Evolutionary conservation across 2,888 invertebrate species (phyloP).

Genomic region (Diploptera punctata): DNA sequence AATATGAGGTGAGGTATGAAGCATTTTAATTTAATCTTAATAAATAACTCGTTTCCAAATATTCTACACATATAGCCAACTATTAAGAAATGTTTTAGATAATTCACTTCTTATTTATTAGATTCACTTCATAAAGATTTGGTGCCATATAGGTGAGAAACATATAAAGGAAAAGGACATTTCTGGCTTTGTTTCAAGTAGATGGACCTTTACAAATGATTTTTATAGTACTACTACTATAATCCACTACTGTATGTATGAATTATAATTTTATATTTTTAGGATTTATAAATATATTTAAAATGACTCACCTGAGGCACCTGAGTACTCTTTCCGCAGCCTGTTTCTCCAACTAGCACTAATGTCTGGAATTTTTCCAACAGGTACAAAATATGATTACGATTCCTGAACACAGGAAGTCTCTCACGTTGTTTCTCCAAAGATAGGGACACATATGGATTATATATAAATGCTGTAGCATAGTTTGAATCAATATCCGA

Average conservation of each 20-base stretch:
- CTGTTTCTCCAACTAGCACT: slow-evolving; percentile 92
- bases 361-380: slow-evolving; percentile 90
- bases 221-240: too few species aligned
- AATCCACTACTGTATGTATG: too few species aligned
- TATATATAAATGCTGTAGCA: slow-evolving; percentile 77
- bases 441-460: slow-evolving; percentile 82
- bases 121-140: too few species aligned
- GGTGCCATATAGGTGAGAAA: too few species aligned
- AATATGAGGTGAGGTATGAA: too few species aligned
- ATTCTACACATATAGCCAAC: too few species aligned
- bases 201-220: background rate
- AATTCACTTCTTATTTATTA: too few species aligned
- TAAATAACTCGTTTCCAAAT: too few species aligned
- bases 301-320: slow-evolving; percentile 89
- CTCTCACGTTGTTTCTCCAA: slow-evolving; percentile 83
- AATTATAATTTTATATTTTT: too few species aligned
- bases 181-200: background rate
- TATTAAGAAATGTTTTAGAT: too few species aligned
- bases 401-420: slow-evolving; percentile 85
- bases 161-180: background rate
- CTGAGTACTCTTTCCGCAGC: slow-evolving; percentile 96
- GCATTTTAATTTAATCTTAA: too few species aligned
- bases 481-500: slow-evolving; percentile 64
- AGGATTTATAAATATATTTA: too few species aligned
- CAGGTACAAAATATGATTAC: slow-evolving; percentile 87